Evolutionary conservation across 2,888 invertebrate species (phyloP), one percentile per base, ranked within the genome.

Genomic region (Caprella mutica): DNA sequence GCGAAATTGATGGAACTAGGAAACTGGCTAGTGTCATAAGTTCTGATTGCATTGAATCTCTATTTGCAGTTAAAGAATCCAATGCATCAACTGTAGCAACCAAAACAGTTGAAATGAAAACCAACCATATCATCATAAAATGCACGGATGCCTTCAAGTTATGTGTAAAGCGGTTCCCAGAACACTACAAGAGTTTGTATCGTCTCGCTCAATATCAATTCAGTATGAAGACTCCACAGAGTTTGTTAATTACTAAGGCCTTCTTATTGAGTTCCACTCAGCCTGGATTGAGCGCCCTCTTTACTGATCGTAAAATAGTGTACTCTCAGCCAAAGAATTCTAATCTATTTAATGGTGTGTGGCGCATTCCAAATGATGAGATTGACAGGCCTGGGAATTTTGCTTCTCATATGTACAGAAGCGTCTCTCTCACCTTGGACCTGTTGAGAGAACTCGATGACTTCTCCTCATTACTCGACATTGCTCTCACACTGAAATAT

Each of bases 171-270:
- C 78, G 93, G 46, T 88, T 92, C 71, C 84, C 90, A 0, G 87
- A 89, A 67, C 91, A 94, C 73, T 93, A 92, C 72, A 94, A 94
- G 74, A 87, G 92, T 0, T 78, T 91, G 53, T 93, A 91, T 72
- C 80, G 92, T 66, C 75, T 94, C 52, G 85, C 89, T 1, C 83
- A 89, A 71, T 83, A 87, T 69, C 90, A 84, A 72, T 84, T 84
- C 70, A 81, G 83, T 67, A 82, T 81, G 51, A 82, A 66, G 26
- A 35, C 38, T 12, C 50, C 50, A 54, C 67, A 70, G 39, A 72
- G 75, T 65, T 67, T 74, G 48, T 66, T 75, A 58, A 67, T 75
- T 9, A 74, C 74, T 27, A 64, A 67, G 26, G 65, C 55, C 27
- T 42, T 65, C 52, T 66, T 68, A 65, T 64, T 68, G 59, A 56